phyloP scores from a whole-genome alignment of 2,113 vertebrate species.

The Neofelis nebulosa region DNA sequence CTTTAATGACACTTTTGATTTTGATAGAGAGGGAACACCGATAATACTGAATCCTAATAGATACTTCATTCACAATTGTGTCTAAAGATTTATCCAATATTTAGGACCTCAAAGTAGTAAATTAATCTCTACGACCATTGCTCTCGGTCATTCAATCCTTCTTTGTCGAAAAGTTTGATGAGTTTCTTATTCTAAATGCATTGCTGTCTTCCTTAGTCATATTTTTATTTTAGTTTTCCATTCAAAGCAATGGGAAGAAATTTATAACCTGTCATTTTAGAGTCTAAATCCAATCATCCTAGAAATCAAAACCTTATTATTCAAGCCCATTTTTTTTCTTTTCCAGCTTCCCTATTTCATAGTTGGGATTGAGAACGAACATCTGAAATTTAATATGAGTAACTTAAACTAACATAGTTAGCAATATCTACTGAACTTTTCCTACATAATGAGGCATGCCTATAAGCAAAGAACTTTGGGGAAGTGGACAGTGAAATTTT shows the following conservation, averaged over 20 bases:
- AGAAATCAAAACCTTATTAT: neutral
- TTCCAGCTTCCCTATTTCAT: neutral
- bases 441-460: neutral
- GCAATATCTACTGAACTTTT: neutral
- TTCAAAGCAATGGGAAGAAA: neutral
- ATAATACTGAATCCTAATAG: neutral
- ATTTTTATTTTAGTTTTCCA: neutral
- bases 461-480: neutral
- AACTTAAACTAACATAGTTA: neutral
- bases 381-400: neutral
- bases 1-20: neutral
- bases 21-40: neutral
- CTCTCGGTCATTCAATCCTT: neutral
- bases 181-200: slow-evolving; percentile 36
- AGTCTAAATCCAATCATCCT: neutral
- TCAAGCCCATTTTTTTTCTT: neutral
- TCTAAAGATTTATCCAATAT: neutral
- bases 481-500: slow-evolving; percentile 3
- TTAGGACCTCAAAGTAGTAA: neutral
- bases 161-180: neutral
- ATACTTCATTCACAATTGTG: neutral
- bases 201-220: neutral
- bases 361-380: neutral
- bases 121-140: neutral
- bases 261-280: neutral